Evolutionary conservation across 2,797 vertebrate species (phyloP).

Genomic region (Argya squamiceps): DNA sequence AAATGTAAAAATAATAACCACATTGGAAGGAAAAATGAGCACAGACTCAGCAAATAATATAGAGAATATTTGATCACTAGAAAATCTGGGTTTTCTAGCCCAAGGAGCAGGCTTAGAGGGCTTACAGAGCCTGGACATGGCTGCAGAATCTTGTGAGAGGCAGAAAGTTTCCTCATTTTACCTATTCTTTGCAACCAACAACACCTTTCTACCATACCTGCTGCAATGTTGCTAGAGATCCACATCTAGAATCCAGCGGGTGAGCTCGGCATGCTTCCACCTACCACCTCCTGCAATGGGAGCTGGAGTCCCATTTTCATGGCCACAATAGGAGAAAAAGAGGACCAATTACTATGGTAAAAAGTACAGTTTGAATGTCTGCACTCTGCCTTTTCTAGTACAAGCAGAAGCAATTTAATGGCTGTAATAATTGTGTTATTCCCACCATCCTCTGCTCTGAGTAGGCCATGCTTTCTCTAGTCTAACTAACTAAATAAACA

Average conservation of each 20-base stretch:
- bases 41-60: neutral
- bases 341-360: neutral
- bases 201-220: neutral
- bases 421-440: neutral
- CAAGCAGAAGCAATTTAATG: neutral
- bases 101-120: neutral
- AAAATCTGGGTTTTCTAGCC: neutral
- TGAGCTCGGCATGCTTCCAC: neutral
- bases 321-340: neutral
- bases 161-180: neutral
- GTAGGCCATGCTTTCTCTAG: neutral
- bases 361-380: neutral
- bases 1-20: neutral
- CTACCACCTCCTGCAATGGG: neutral
- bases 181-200: neutral
- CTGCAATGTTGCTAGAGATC: neutral
- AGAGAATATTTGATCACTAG: neutral
- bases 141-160: neutral
- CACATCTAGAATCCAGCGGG: fast-evolving
- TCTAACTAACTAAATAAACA: neutral
- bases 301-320: fast-evolving
- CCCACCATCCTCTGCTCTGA: neutral
- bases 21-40: neutral
- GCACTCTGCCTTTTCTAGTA: neutral
- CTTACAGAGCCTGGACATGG: neutral